Conservation (phyloP, 2,888 invertebrate genomes). For the Pollenia labialis region DNA sequence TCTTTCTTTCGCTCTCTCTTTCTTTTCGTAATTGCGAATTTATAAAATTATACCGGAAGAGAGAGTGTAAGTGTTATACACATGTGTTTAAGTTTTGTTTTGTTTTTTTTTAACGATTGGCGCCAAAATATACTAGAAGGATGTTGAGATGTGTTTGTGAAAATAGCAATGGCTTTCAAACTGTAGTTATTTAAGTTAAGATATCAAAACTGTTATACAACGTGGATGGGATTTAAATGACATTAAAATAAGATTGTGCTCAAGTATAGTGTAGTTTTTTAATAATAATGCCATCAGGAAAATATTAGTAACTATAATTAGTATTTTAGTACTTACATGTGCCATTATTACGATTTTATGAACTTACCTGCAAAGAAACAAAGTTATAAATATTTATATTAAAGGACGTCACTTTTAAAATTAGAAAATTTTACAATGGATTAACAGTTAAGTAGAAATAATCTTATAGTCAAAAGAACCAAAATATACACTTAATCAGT, state of each 20-base stretch:
- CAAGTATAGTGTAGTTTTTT: no score
- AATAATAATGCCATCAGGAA: no score
- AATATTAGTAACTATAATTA: no score
- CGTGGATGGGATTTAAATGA: background rate
- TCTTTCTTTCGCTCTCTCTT: background rate
- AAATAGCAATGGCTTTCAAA: constrained; percentile 75
- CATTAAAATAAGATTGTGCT: background rate
- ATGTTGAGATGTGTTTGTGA: background rate
- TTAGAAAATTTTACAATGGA: no score
- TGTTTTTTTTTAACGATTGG: constrained; percentile 75
- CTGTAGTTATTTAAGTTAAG: constrained; percentile 61
- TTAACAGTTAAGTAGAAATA: no score
- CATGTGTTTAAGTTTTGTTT: constrained; percentile 41
- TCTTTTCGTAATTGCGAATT: background rate
- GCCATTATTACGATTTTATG: no score
- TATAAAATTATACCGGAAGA: constrained; percentile 36
- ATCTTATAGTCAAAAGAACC: no score
- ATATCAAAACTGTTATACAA: constrained; percentile 22
- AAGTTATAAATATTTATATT: no score
- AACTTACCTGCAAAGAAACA: no score
- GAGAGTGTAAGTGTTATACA: constrained; percentile 59
- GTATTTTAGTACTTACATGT: no score
- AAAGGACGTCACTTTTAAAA: no score
- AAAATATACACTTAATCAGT: no score
- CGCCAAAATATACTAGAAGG: constrained; percentile 80